phyloP scores from a whole-genome alignment of 2,113 vertebrate species.

The Tragelaphus imberbis region DNA sequence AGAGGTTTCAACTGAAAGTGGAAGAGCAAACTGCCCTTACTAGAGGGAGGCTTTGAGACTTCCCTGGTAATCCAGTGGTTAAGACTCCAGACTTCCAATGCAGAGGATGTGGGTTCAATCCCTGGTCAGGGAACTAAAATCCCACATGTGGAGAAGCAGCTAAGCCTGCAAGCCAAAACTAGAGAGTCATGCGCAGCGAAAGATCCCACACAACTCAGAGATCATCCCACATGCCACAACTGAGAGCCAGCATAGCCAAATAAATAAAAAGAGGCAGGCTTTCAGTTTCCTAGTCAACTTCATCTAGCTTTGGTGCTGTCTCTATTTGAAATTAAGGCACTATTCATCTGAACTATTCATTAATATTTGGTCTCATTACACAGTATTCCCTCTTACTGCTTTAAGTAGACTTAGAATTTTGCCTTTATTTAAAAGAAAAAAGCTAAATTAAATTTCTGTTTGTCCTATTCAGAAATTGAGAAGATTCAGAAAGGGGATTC shows the following conservation, averaged over 20 bases:
- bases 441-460: slow-evolving; percentile 65
- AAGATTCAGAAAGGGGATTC: slow-evolving; percentile 94
- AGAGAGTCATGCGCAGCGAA: not conserved
- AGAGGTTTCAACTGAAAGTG: not conserved
- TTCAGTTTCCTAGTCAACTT: not conserved
- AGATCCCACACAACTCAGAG: not conserved
- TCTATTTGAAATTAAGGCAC: slow-evolving; percentile 17
- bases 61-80: not conserved
- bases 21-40: not conserved
- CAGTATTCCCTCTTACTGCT: not conserved
- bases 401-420: not conserved
- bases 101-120: not conserved
- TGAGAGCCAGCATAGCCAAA: not conserved
- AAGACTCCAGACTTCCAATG: not conserved
- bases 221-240: not conserved
- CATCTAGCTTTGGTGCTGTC: not conserved
- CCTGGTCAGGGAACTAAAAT: not conserved
- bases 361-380: not conserved
- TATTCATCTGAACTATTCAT: not conserved
- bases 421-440: slow-evolving; percentile 42
- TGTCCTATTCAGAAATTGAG: slow-evolving; percentile 90
- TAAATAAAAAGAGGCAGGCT: not conserved
- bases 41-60: not conserved
- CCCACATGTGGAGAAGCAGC: not conserved
- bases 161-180: not conserved